Conservation (phyloP, 1,140 invertebrate genomes). For the Monochamus saltuarius region DNA sequence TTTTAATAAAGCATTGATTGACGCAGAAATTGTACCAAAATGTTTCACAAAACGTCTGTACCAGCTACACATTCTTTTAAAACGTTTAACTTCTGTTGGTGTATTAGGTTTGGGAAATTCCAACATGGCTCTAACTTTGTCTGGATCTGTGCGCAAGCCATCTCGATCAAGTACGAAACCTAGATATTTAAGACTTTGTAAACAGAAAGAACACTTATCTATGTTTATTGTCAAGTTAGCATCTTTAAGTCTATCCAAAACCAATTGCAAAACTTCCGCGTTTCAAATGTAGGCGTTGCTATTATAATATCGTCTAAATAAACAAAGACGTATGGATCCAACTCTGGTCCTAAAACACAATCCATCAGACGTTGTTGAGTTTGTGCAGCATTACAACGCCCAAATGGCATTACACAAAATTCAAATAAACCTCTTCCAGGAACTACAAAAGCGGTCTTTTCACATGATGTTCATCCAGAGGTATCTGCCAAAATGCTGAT, state of each 20-base stretch:
- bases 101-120: slow-evolving; percentile 40
- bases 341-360: slow-evolving; percentile 1
- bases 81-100: slow-evolving; percentile 36
- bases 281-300: slow-evolving; percentile 33
- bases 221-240: slow-evolving; percentile 17
- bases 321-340: slow-evolving; percentile 7
- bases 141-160: slow-evolving; percentile 41
- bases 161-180: slow-evolving; percentile 41
- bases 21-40: slow-evolving; percentile 44
- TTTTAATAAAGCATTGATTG: slow-evolving; percentile 48
- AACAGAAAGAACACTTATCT: slow-evolving; percentile 26
- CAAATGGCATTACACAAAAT: slow-evolving; percentile 34
- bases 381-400: slow-evolving; percentile 1
- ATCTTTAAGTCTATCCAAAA: slow-evolving; percentile 32
- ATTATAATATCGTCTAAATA: slow-evolving; percentile 48
- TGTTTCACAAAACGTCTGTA: slow-evolving; percentile 53
- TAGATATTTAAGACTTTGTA: slow-evolving; percentile 44
- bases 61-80: slow-evolving; percentile 39
- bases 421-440: slow-evolving; percentile 36
- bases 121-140: slow-evolving; percentile 32
- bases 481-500: not conserved
- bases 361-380: slow-evolving; percentile 7
- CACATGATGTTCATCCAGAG: not conserved
- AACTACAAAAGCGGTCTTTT: slow-evolving; percentile 49
- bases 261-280: slow-evolving; percentile 24